phyloP scores from a whole-genome alignment of 2,797 vertebrate genomes.

The Monodelphis domestica region DNA sequence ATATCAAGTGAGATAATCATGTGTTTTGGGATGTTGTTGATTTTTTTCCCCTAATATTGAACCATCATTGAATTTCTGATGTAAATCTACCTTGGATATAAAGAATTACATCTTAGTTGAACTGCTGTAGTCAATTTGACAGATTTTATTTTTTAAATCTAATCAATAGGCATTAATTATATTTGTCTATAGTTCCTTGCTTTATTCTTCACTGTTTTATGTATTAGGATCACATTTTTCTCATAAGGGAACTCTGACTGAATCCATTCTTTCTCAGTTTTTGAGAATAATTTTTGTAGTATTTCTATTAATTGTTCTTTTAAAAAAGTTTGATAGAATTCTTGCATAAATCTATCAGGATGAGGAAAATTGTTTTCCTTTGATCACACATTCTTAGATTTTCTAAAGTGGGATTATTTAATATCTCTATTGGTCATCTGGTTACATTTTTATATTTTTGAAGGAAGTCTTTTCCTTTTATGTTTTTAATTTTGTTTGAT shows the following conservation, averaged over 20 bases:
- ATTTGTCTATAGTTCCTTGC: background rate
- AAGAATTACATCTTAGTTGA: background rate
- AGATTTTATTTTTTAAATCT: background rate
- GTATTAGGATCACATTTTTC: background rate
- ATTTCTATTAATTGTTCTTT: background rate
- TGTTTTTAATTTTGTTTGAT: background rate
- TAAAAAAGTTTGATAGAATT: background rate
- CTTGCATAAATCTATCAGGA: background rate
- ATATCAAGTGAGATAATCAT: background rate
- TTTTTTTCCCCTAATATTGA: background rate
- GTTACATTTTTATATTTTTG: background rate
- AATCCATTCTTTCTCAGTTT: background rate
- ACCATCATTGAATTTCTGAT: background rate
- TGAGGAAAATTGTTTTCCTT: background rate
- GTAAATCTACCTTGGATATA: background rate
- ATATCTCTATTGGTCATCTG: background rate
- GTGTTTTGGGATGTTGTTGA: background rate
- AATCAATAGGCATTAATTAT: background rate
- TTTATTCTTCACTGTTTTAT: background rate
- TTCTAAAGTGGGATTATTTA: background rate
- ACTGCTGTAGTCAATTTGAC: background rate
- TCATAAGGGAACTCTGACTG: background rate
- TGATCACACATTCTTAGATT: background rate
- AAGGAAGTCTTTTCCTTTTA: background rate
- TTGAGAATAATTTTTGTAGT: background rate